These are phyloP conservation scores for Monoplex corrugatus DNA, from an alignment of 2,888 invertebrate genomes.

Conservation along the genomic window DNA sequence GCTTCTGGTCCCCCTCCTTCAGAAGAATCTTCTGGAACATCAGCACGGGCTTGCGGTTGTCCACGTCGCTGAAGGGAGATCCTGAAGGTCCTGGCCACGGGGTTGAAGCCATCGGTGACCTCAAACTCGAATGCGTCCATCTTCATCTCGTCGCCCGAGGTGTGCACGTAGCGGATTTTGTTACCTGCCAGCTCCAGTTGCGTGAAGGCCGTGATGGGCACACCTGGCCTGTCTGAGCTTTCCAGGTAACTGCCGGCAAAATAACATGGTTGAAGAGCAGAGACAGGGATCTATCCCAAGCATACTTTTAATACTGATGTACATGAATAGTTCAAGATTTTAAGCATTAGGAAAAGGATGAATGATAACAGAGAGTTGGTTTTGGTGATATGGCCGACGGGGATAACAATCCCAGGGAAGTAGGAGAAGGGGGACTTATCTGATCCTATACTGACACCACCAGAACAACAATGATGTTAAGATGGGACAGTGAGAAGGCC, in stretches of 20 bases:
- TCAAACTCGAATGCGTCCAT: slow-evolving; percentile 82
- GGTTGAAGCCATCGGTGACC: slow-evolving; percentile 80
- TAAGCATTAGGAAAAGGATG: too few species aligned
- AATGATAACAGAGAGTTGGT: too few species aligned
- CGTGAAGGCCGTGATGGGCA: slow-evolving; percentile 78
- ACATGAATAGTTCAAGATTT: too few species aligned
- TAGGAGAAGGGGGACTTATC: too few species aligned
- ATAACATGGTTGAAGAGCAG: too few species aligned
- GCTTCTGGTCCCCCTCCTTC: slow-evolving; percentile 77
- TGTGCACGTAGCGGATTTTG: slow-evolving; percentile 80
- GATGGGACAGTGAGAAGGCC: too few species aligned
- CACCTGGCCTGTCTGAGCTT: slow-evolving; percentile 72
- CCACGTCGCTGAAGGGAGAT: slow-evolving; percentile 80
- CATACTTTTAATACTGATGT: too few species aligned
- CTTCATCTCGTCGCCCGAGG: slow-evolving; percentile 77
- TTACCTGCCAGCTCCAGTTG: slow-evolving; percentile 80
- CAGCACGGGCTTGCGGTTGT: slow-evolving; percentile 80
- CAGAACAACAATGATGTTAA: too few species aligned
- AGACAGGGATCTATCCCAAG: too few species aligned
- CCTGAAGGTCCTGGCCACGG: slow-evolving; percentile 77
- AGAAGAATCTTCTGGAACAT: slow-evolving; percentile 75
- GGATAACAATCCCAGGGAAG: too few species aligned
- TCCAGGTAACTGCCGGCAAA: slow-evolving; percentile 69
- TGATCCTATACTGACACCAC: too few species aligned
- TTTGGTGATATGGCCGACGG: too few species aligned